Base-by-base conservation (phyloP, 2,888 invertebrate genomes). In the Melikaiella ostensackeni region DNA sequence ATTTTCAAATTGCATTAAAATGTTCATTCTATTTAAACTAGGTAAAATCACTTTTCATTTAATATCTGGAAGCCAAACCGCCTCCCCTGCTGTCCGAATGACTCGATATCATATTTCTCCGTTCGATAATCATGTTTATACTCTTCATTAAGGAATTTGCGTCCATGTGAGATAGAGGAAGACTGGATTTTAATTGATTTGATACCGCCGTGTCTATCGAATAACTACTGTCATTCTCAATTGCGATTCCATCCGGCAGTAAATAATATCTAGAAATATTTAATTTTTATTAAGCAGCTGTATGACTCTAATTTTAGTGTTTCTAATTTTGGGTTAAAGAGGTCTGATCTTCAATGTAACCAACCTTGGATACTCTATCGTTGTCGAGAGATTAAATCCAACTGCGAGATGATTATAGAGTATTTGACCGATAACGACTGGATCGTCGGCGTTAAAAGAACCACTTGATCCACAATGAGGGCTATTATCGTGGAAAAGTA, bases 1-100 rank as follows among this genome's bases (percentile, higher is more conserved):
- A 7, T 64, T 42, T 8, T 27, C 16, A 42, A 63, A 64, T 21
- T 38, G n/a, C 13, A 5, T 63, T 38, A 21, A 63, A 33, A 62
- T 21, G n/a, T 64, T 46, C 19, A 21, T 19, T 70, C 30, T 38
- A 35, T 8, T 35, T 8, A 64, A 35, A 21, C 3, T 55, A 27
- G 5, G 27, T 59, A 62, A 77, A 66, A 62, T 16, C 75, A 42
- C 24, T 74, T 74, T 42, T 6, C 55, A 57, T n/a, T 81, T 82
- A 84, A 83, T 94, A 95, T 85, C 95, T 92, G 77, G 94, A 94
- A 64, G 95, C 94, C 83, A 94, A 92, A 1, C 96, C 96, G 21
- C 94, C 95, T 79, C 95, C 95, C 88, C 96, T 93, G 85, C 95
- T 95, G 91, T 96, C 96, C 6, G 96, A 95, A 91, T 95, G 95